A percentile compares a stretch with the other conserved stretches of the same genome.
Conservation (phyloP, 2,888 invertebrate genomes). For the Platycheirus albimanus region DNA sequence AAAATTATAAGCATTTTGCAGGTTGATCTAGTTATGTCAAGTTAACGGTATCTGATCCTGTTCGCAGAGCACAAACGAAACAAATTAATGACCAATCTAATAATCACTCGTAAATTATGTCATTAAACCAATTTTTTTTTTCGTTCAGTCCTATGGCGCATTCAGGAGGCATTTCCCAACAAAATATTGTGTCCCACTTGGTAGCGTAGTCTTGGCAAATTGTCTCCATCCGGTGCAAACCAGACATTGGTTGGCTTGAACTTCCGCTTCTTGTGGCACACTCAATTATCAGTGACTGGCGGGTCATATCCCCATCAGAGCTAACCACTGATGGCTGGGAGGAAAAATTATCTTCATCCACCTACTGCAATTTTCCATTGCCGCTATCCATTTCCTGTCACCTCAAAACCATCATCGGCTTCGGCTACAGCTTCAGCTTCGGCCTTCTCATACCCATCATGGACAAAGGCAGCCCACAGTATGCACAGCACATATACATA, state of each 20-base stretch:
- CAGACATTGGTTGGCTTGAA: slow-evolving; percentile 46
- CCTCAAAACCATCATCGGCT: slow-evolving; percentile 49
- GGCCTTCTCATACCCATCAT: slow-evolving; percentile 29
- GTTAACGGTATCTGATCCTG: slow-evolving; percentile 10
- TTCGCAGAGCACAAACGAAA: slow-evolving; percentile 1
- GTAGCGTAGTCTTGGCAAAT: slow-evolving; percentile 36
- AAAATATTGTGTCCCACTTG: slow-evolving; percentile 46
- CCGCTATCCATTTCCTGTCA: slow-evolving; percentile 73
- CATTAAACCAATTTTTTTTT: slow-evolving; percentile 32
- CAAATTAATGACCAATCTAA: slow-evolving; percentile 47
- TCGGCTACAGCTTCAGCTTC: no score
- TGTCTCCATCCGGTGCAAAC: slow-evolving; percentile 69
- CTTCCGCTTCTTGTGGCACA: slow-evolving; percentile 62
- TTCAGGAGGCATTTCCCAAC: slow-evolving; percentile 54
- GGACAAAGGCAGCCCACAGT: neutral
- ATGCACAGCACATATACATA: no score
- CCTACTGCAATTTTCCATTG: slow-evolving; percentile 68
- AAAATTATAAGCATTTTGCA: slow-evolving; percentile 25
- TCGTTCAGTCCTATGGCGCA: neutral
- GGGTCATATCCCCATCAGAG: slow-evolving; percentile 47
- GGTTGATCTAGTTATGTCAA: slow-evolving; percentile 44
- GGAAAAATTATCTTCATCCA: slow-evolving; percentile 57
- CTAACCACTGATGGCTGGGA: slow-evolving; percentile 6
- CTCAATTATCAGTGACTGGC: slow-evolving; percentile 52
- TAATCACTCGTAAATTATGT: slow-evolving; percentile 18